These are phyloP conservation scores for Scaptomyza parva DNA, from an alignment of 2,888 invertebrate genomes.

Conservation along the genomic window DNA sequence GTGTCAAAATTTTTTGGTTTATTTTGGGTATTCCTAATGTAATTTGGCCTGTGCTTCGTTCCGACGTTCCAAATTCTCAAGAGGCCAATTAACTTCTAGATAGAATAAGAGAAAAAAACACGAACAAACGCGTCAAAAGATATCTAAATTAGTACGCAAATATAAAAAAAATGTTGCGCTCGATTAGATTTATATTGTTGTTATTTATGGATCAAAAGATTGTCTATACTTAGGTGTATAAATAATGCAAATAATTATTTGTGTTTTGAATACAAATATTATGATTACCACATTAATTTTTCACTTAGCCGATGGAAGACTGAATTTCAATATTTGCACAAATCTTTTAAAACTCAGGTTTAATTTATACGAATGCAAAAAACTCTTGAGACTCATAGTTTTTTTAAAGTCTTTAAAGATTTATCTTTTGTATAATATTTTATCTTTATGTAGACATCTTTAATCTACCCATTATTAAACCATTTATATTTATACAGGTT, in stretches of 20 bases:
- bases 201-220: not conserved
- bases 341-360: too few relatives aligned
- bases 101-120: slow-evolving; percentile 32
- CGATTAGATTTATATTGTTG: slow-evolving; percentile 11
- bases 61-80: slow-evolving; percentile 60
- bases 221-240: not conserved
- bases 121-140: slow-evolving; percentile 16
- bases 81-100: slow-evolving; percentile 77
- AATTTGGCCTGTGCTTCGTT: slow-evolving; percentile 29
- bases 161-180: slow-evolving; percentile 48
- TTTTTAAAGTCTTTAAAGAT: too few relatives aligned
- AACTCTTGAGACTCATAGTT: too few relatives aligned
- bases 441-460: not conserved
- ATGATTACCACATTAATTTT: too few relatives aligned
- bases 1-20: slow-evolving; percentile 63
- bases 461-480: not conserved
- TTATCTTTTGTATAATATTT: too few relatives aligned
- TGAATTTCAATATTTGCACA: too few relatives aligned
- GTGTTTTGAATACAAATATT: too few relatives aligned
- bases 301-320: too few relatives aligned
- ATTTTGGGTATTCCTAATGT: slow-evolving; percentile 67
- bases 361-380: too few relatives aligned
- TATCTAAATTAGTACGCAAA: slow-evolving; percentile 42
- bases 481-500: not conserved
- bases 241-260: too few relatives aligned